A percentile compares a stretch with the other conserved stretches of the same genome.
These are phyloP conservation scores for Acyrthosiphon pisum DNA, from an alignment of 1,140 invertebrate genomes.

Conservation along the genomic window DNA sequence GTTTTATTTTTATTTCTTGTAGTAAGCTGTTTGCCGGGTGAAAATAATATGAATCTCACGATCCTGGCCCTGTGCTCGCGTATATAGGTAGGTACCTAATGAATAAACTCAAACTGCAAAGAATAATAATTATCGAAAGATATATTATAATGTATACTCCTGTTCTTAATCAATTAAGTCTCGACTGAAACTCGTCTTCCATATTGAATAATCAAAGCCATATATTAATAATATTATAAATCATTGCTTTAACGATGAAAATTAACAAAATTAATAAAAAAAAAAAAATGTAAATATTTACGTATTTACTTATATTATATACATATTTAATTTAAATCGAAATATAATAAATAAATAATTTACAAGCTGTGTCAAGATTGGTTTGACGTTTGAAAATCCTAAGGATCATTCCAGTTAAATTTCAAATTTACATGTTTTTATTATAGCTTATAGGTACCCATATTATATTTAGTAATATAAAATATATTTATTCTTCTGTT, in stretches of 20 bases:
- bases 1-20: background rate
- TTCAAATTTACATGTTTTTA: background rate
- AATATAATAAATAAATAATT: background rate
- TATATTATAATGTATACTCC: background rate
- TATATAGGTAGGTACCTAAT: background rate
- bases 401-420: background rate
- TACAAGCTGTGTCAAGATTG: background rate
- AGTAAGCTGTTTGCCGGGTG: background rate
- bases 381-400: background rate
- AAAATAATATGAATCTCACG: background rate
- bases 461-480: background rate
- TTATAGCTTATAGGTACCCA: background rate
- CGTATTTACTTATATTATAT: background rate
- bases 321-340: background rate
- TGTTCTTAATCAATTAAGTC: background rate
- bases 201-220: background rate
- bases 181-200: background rate
- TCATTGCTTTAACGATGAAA: background rate
- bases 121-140: background rate
- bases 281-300: background rate
- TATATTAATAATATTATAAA: background rate
- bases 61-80: background rate
- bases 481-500: background rate
- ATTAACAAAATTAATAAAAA: background rate
- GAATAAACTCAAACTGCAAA: conserved; percentile 5